A percentile compares a stretch with the other conserved stretches of the same genome.
Evolutionary conservation across 2,113 vertebrate genomes (phyloP).

Genomic region (Pithys albifrons): DNA sequence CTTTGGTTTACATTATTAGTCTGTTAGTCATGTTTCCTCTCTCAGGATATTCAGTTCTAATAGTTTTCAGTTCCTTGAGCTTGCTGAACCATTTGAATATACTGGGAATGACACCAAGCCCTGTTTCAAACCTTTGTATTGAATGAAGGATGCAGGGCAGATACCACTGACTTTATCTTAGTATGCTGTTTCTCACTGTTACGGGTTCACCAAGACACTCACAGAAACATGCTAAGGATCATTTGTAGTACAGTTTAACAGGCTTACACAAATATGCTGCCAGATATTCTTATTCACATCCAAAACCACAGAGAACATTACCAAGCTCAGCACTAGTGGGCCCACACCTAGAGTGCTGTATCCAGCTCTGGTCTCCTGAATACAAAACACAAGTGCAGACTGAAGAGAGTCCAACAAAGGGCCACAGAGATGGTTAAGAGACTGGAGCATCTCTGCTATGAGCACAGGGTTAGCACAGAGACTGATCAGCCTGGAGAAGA

Average conservation of each 20-base stretch:
- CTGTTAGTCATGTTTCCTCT: not conserved
- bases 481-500: not conserved
- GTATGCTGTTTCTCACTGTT: not conserved
- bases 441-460: not conserved
- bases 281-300: not conserved
- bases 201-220: no score
- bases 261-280: not conserved
- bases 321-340: not conserved
- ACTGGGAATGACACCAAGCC: not conserved
- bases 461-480: not conserved
- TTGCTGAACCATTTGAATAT: not conserved
- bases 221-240: not conserved
- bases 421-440: not conserved
- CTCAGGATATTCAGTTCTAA: not conserved
- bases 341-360: not conserved
- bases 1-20: not conserved
- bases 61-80: not conserved
- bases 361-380: not conserved
- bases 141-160: not conserved
- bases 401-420: not conserved
- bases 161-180: not conserved
- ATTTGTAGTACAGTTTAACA: not conserved
- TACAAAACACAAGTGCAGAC: not conserved
- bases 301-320: not conserved
- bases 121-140: not conserved